These are phyloP conservation scores for Anguilla megastoma DNA, from an alignment of 2,797 vertebrate genomes.

Conservation along the genomic window DNA sequence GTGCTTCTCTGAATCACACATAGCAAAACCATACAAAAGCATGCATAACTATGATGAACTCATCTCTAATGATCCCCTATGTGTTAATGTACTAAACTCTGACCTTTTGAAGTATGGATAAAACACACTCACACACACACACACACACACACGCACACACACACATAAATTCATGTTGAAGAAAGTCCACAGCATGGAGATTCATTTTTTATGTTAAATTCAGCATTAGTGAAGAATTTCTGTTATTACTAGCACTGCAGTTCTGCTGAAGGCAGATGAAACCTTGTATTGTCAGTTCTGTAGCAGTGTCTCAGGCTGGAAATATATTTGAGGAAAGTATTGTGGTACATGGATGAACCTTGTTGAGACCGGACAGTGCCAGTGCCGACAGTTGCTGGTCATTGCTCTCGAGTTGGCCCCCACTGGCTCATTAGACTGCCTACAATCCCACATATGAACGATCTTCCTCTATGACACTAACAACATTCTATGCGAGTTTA, in stretches of 20 bases:
- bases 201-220: background rate
- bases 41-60: background rate
- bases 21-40: background rate
- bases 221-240: background rate
- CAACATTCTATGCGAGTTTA: too few species aligned
- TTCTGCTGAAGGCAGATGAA: conserved; percentile 8
- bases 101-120: background rate
- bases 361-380: background rate
- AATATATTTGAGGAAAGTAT: background rate
- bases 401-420: too few species aligned
- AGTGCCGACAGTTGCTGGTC: too few species aligned
- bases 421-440: too few species aligned
- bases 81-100: background rate
- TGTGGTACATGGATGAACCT: background rate
- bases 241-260: background rate
- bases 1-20: background rate
- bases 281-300: conserved; percentile 2
- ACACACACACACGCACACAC: background rate
- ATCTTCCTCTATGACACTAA: too few species aligned
- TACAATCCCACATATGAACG: too few species aligned
- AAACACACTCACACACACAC: background rate
- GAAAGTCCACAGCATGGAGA: background rate
- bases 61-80: background rate
- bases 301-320: background rate
- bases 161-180: background rate